phyloP scores from a whole-genome alignment of 2,888 invertebrate genomes.

The Galerucella calmariensis region DNA sequence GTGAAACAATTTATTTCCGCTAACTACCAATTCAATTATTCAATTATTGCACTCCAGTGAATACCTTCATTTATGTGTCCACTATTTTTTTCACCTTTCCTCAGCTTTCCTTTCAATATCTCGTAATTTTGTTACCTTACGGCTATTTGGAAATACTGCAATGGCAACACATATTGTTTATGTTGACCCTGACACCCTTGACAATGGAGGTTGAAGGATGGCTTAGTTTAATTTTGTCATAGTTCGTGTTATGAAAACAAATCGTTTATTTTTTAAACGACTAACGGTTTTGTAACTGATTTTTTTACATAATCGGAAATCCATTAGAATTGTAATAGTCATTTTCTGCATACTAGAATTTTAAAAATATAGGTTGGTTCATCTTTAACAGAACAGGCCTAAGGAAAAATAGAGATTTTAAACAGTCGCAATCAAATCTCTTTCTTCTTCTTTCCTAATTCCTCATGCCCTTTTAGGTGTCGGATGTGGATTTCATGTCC shows the following conservation, averaged over 20 bases:
- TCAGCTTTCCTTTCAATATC: not conserved
- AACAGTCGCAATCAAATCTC: too few relatives aligned
- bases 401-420: not conserved
- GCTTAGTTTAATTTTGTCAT: slow-evolving; percentile 31
- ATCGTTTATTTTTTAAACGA: slow-evolving; percentile 14
- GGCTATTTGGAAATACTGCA: slow-evolving; percentile 4
- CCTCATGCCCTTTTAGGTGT: too few relatives aligned
- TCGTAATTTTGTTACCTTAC: slow-evolving; percentile 3
- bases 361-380: slow-evolving; percentile 30
- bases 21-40: not conserved
- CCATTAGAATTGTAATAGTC: slow-evolving; percentile 33
- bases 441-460: too few relatives aligned
- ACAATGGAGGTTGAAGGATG: slow-evolving; percentile 37
- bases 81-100: not conserved
- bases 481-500: too few relatives aligned
- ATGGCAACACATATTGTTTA: slow-evolving; percentile 12
- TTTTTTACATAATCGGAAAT: slow-evolving; percentile 40
- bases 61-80: slow-evolving; percentile 1
- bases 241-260: slow-evolving; percentile 34
- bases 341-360: slow-evolving; percentile 27
- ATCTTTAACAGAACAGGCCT: slow-evolving; percentile 16
- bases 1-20: slow-evolving; percentile 18
- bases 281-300: slow-evolving; percentile 36
- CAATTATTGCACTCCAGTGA: not conserved
- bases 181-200: slow-evolving; percentile 39